Evolutionary conservation across 1,140 invertebrate species (phyloP).

Genomic region (Drosophila busckii): DNA sequence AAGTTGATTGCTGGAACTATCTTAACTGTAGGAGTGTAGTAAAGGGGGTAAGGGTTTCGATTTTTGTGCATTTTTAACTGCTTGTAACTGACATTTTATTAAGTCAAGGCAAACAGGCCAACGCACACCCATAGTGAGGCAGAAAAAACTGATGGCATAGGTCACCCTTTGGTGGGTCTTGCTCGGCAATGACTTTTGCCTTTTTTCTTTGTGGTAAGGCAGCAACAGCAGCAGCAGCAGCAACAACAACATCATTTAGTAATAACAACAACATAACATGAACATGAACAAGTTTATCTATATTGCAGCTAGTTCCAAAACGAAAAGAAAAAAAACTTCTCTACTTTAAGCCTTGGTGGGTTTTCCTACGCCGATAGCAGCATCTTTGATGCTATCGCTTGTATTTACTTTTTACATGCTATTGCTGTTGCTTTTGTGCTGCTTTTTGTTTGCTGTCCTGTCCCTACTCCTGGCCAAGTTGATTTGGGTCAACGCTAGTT

Average conservation of each 20-base stretch:
- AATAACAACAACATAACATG: constrained; percentile 24
- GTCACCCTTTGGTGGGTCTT: constrained; percentile 13
- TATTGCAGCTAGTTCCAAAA: constrained; percentile 49
- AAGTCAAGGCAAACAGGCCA: constrained; percentile 41
- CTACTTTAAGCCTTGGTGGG: constrained; percentile 46
- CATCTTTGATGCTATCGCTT: constrained; percentile 26
- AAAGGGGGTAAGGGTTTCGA: too few relatives aligned
- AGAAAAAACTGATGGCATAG: constrained; percentile 2
- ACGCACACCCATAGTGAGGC: neutral
- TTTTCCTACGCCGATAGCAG: neutral
- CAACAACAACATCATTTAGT: constrained; percentile 5
- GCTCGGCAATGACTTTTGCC: constrained; percentile 61
- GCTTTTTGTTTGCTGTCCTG: constrained; percentile 7
- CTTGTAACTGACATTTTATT: constrained; percentile 59
- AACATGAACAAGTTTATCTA: constrained; percentile 70
- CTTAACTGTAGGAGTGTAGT: too few relatives aligned
- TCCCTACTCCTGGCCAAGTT: constrained; percentile 22
- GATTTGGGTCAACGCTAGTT: constrained; percentile 68
- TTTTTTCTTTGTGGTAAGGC: constrained; percentile 62
- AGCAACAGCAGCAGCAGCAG: constrained; percentile 17
- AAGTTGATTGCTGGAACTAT: too few relatives aligned
- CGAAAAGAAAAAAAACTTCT: constrained; percentile 2
- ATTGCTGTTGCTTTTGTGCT: constrained; percentile 31
- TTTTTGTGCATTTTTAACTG: constrained; percentile 33
- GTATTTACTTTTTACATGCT: constrained; percentile 56